Evolutionary conservation across 2,888 invertebrate genomes (phyloP).

Genomic region (Rhopalosiphum nymphaeae): DNA sequence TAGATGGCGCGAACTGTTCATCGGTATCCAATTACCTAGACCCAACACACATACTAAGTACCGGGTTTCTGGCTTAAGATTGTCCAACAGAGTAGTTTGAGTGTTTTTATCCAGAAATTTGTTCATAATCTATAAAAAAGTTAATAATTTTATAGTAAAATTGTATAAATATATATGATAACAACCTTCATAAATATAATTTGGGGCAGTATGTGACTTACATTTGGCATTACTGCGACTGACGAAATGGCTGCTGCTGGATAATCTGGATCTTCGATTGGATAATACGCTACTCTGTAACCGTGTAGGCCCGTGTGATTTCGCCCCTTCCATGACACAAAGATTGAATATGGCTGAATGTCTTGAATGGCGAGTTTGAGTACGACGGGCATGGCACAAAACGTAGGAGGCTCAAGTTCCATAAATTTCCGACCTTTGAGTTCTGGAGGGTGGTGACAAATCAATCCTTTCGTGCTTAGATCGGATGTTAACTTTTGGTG

Average conservation of each 20-base stretch:
- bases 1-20: slow-evolving; percentile 68
- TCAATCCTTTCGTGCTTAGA: slow-evolving; percentile 71
- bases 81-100: slow-evolving; percentile 81
- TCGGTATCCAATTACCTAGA: slow-evolving; percentile 80
- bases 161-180: not conserved
- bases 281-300: slow-evolving; percentile 87
- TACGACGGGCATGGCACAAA: slow-evolving; percentile 87
- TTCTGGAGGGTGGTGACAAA: slow-evolving; percentile 87
- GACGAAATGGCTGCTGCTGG: slow-evolving; percentile 71
- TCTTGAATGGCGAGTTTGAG: slow-evolving; percentile 88
- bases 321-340: slow-evolving; percentile 87
- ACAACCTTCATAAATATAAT: not conserved
- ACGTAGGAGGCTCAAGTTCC: slow-evolving; percentile 83
- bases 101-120: slow-evolving; percentile 81
- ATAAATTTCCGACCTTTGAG: slow-evolving; percentile 82
- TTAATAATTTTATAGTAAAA: not conserved
- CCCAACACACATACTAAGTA: slow-evolving; percentile 91
- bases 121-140: slow-evolving; percentile 77
- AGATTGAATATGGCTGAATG: slow-evolving; percentile 87
- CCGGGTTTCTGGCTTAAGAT: slow-evolving; percentile 82
- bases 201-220: not conserved
- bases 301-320: slow-evolving; percentile 88
- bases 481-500: slow-evolving; percentile 82
- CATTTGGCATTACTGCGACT: not conserved
- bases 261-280: slow-evolving; percentile 71